Base-by-base conservation (phyloP, 2,113 vertebrate species). In the Sylvia atricapilla region DNA sequence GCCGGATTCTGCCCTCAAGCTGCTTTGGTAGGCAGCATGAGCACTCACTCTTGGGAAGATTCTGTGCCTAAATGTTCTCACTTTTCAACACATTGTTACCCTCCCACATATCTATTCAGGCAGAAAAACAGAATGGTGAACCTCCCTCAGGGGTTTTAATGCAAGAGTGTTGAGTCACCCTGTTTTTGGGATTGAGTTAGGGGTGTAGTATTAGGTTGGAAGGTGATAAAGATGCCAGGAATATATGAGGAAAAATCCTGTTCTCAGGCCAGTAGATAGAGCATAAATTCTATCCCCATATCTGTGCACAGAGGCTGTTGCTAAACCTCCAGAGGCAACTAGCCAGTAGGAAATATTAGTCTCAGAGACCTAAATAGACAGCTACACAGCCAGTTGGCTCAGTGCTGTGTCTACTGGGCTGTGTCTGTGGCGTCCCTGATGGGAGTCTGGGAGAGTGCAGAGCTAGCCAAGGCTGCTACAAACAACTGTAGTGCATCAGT, bases 51-150 rank as follows among this genome's bases (percentile, higher is more conserved):
- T 93, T 92, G 66, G 68, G 93, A 95, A 95, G 91, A 89, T 93
- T 92, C 73, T 94, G 84, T 94, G 87, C 89, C 84, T 95, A 91
- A 95, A 91, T 37, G 56, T 95, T 97, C 89, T 94, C 95, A 85
- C 94, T 94, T 97, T 94, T 95, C 94, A 95, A 79, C 95, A 91
- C 91, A 78, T 92, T 92, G 87, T 96, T 95, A 91, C 77, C 69
- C 93, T 95, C 91, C 89, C 84, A 96, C 94, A 46, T 91, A 91
- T 53, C 89, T 87, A 78, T 74, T 96, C 80, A 93, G 60, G 76
- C 94, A 92, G 86, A 81, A 92, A 97, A 96, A 87, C 89, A 94
- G 89, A 94, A 94, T 5, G 39, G 84, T 76, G 91, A 95, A 82
- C 91, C 49, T 95, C 93, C 89, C 77, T 94, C 84, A 69, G 84